Evolutionary conservation across 2,113 vertebrate species (phyloP), one percentile per base, ranked within the genome.

Genomic region (Gorsachius goisagi): DNA sequence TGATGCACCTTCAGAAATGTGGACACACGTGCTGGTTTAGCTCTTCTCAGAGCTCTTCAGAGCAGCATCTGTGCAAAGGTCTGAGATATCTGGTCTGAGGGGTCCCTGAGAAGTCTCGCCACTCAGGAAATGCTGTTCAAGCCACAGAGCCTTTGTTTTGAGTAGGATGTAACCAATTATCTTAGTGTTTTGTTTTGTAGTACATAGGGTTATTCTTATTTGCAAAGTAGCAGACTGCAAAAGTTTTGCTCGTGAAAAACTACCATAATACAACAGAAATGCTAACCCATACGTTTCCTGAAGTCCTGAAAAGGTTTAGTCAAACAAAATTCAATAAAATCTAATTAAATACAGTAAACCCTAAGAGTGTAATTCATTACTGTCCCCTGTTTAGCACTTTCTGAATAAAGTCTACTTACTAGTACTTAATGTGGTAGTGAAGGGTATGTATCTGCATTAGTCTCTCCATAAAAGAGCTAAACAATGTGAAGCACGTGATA

Each of bases 371-470:
- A 72, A 67, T 60, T 81, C 6, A 59, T 45, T 81, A 62, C 14
- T 2, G 3, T 19, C 27, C 45, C 8, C 14, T 80, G 9, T 67
- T 92, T 33, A 78, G 44, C 59, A 56, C 39, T 53, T 37, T 69
- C 13, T 82, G 67, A 66, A 63, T 59, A 67, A 62, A 89, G 73
- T 39, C 56, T 18, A 18, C 27, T 73, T 44, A 44, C 41, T 44
- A 44, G 6, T 44, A 44, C 15, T 45, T 19, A 64, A 73, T 0
- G 0, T 45, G 22, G 14, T 5, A 66, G 26, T 44, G 35, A 84
- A 63, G 14, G 41, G 27, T 9, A 32, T 9, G 17, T 49, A 35
- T 45, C 74, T 64, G 21, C 69, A 60, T 64, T 21, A 63, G 37
- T 30, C 13, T 45, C 9, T 30, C n/a, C 5, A 1, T 32, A 67